Percentiles rank a stretch among this genome's conserved stretches.
Evolutionary conservation across 2,797 vertebrate species (phyloP).

Genomic region (Anguilla marmorata): DNA sequence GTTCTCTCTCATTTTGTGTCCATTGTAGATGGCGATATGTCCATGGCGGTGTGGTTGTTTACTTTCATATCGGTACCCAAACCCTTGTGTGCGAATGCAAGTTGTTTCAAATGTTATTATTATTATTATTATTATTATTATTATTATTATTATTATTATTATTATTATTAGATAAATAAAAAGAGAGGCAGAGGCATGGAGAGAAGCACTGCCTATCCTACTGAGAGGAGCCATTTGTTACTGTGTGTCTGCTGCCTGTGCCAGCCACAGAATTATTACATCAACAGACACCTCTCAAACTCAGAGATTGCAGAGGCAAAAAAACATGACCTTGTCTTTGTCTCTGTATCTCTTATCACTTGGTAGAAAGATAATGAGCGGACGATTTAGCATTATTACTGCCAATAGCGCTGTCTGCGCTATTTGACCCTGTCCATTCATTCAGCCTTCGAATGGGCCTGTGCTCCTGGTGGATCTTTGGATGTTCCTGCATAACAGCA

Average conservation of each 20-base stretch:
- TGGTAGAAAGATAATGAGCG: constrained; percentile 67
- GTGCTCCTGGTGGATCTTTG: constrained; percentile 54
- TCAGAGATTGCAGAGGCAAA: constrained; percentile 33
- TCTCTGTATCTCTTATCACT: constrained; percentile 56
- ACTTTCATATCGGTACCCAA: no score
- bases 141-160: no score
- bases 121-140: no score
- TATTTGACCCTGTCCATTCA: constrained; percentile 59
- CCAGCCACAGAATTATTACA: constrained; percentile 29
- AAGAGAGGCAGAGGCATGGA: neutral
- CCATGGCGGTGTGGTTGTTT: no score
- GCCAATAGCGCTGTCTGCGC: constrained; percentile 59
- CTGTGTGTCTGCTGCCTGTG: constrained; percentile 32
- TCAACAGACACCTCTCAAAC: constrained; percentile 31
- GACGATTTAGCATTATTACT: constrained; percentile 69
- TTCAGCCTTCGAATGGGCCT: constrained; percentile 47
- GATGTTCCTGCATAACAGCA: constrained; percentile 63
- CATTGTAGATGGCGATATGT: no score
- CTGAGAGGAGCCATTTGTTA: neutral
- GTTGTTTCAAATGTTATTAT: no score
- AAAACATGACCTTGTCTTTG: neutral
- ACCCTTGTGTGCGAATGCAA: no score
- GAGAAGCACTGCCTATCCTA: neutral
- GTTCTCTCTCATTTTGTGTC: no score
- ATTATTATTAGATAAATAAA: no score